Base-by-base conservation (phyloP, 1,140 invertebrate species). In the Gonioctena quinquepunctata region DNA sequence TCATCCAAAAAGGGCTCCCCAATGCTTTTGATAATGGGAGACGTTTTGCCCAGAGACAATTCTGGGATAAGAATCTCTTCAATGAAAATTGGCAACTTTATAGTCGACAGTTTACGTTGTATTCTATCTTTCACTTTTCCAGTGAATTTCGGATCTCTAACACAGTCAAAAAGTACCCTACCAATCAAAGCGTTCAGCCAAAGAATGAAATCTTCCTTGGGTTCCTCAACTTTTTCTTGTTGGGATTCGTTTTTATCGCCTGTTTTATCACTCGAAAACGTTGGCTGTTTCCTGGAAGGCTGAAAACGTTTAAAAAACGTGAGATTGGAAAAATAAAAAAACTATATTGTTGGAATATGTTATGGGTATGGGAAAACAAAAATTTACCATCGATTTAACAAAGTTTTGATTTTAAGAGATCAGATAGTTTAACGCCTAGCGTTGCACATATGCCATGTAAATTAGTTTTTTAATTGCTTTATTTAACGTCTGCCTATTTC, bases 51-150 rank as follows among this genome's bases (percentile, higher is more conserved):
- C 67, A 96, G 64, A 49, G 92, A 88, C 27, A 97, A 84, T 70
- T 94, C 90, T 1, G 90, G 90, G 19, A 97, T 89, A 13, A 88
- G 82, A 7, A 97, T 84, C 75, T 93, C 91, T 78, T 96, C 94
- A 83, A 97, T 93, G 73, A 96, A 96, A 80, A 92, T 92, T 3
- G 95, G 95, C 49, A 96, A 83, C 87, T 92, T 93, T 75, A 97
- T 94, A 66, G 93, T 92, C 71, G 89, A 90, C 1, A 97, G 84
- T 85, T 97, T 97, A 74, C 89, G 90, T 82, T 96, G 94, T 77
- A 97, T 90, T 76, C 92, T 92, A 19, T 93, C 90, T 73, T 89
- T 88, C 33, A 92, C 86, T 75, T 87, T 83, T 48, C 88, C 86
- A 28, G 88, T 88, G 25, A 86, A 83, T 48, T 57, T 66, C 81